Base-by-base conservation (phyloP, 2,113 vertebrate species). In the Tachysurus vachellii region DNA sequence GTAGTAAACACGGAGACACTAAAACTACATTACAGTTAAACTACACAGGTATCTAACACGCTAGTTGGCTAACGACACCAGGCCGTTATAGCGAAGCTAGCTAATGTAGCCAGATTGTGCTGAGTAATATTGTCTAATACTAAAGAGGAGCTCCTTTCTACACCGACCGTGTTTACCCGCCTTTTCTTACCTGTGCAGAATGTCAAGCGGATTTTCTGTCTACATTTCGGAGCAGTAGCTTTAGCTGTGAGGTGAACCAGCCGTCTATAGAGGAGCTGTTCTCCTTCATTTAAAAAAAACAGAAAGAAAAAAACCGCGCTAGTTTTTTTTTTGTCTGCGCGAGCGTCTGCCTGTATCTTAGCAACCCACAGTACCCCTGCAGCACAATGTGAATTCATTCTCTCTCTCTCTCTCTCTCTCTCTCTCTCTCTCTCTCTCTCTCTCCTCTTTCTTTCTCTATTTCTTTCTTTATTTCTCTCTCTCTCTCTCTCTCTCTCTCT, bases 271-370 rank as follows among this genome's bases (percentile, higher is more conserved):
- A 6, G 28, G 14, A 54, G 50, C 28, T 21, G 16, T 31, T 26
- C 54, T 68, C 4, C 79, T 54, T 64, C 83, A 36, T 21, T 57
- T 50, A 47, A 26, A 47, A 47, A 53, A 77, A 28, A 77, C 8
- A 9, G 47, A 50, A 50, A 50, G 47, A 13, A 26, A n/a, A 79
- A 79, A 54, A 13, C 50, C 82, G 79, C 86, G 83, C 64, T 66
- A 64, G 86, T 85, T 66, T 83, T 85, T 66, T 83, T 83, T 85
- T 80, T 54, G 62, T 62, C 73, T 57, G 68, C 80, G 5, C 50
- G 53, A 84, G 71, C 62, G 56, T 82, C 83, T 80, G 62, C 36
- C 85, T 70, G 85, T 54, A 19, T 73, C 80, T 54, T 86, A 79
- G 56, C 83, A 87, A 76, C 71, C 23, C 23, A 83, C 83, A 80